Evolutionary conservation across 2,113 vertebrate genomes (phyloP).

Genomic region (Atherinomorus stipes): DNA sequence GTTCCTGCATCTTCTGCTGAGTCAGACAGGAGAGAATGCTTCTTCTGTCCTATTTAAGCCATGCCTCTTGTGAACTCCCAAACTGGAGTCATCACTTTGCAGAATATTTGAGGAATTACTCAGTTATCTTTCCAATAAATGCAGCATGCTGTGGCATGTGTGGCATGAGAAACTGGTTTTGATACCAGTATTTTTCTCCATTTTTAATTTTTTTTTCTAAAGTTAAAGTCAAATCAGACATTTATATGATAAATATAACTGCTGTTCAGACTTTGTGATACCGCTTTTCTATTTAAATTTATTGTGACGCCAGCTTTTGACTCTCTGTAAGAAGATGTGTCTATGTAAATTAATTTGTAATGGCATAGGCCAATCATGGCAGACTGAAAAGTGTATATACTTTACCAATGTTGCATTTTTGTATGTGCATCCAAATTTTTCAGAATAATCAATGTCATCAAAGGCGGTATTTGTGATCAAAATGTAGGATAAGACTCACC

Average conservation of each 20-base stretch:
- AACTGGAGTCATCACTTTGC: conserved; percentile 5
- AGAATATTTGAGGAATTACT: conserved; percentile 29
- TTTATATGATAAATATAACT: conserved; percentile 22
- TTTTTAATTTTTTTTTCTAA: conserved; percentile 12
- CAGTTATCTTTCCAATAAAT: conserved; percentile 17
- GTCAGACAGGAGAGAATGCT: conserved; percentile 16
- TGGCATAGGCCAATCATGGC: not conserved
- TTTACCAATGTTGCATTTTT: conserved; percentile 36
- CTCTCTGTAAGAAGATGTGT: conserved; percentile 12
- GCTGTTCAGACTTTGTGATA: conserved; percentile 5
- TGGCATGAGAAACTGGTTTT: conserved; percentile 23
- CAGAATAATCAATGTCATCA: not conserved
- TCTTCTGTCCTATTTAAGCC: conserved; percentile 24
- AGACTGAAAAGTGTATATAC: conserved; percentile 25
- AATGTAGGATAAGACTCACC: conserved; percentile 34
- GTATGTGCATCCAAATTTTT: conserved; percentile 20
- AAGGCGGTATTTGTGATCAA: conserved; percentile 34
- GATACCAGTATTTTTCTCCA: conserved; percentile 16
- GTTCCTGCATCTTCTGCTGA: conserved; percentile 46
- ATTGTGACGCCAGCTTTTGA: not conserved
- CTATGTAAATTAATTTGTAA: conserved; percentile 1
- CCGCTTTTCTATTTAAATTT: conserved; percentile 30
- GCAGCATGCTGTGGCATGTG: not conserved
- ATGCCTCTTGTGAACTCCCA: conserved; percentile 3
- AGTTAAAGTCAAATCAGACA: not conserved